Base-by-base conservation (phyloP, 2,113 vertebrate genomes). In the Alligator sinensis region DNA sequence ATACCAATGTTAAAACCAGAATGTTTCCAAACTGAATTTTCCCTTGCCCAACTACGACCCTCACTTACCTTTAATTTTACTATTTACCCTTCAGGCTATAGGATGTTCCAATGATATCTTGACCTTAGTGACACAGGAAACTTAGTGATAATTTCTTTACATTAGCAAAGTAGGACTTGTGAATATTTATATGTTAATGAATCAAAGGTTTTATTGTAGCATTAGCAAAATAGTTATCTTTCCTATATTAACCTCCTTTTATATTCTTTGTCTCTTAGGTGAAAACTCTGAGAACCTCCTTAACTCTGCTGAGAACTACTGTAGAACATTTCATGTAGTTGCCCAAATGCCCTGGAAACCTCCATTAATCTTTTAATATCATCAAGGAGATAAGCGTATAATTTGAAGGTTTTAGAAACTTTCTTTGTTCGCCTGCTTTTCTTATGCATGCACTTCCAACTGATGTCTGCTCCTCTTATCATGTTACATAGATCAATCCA, bases 121-220 rank as follows among this genome's bases (percentile, higher is more conserved):
- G 19, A 2, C 9, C 82, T 80, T 27, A 22, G n/a, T 34, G 54
- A 15, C 4, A 27, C 1, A 54, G 7, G 11, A 9, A 4, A 0
- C 7, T 78, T 27, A 59, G 15, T 47, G 25, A 9, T 57, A 87
- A 76, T 1, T 21, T 19, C 5, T 1, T 28, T 64, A 3, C 5
- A 79, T 4, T 76, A 5, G 12, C 68, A 86, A 80, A 72, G 1
- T 3, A 84, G 57, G 0, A 0, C 47, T 85, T 64, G 57, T 77
- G 70, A 72, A 47, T 77, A 70, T 24, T 92, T 1, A 62, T 0
- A 2, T 3, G 54, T 55, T 58, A 27, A 80, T 72, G 61, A 3
- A 58, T 11, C 3, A 58, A 24, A 47, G 47, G 47, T 82, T 74
- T 14, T 75, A 70, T 47, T 5, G 11, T 84, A 3, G 4, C 4